Base-by-base conservation (phyloP, 2,797 vertebrate species). In the Rhinoraja longicauda region DNA sequence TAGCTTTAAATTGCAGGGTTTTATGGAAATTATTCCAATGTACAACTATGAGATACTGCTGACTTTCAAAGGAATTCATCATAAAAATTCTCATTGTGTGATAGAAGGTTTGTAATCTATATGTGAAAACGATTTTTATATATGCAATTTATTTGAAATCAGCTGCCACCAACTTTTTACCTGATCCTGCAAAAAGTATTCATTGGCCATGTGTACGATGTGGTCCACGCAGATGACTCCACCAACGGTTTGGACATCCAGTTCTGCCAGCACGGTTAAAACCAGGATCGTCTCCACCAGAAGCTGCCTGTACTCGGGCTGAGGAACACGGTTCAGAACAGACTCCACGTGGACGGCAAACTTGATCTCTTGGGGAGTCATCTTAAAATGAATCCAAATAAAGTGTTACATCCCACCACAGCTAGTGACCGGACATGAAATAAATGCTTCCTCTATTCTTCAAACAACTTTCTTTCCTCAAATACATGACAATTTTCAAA, bases 261-360 rank as follows among this genome's bases (percentile, higher is more conserved):
- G 94, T 8, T 99, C 98, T 0, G 98, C 98, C 59, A 99, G 95
- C 93, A 99, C 96, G 0, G 98, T 97, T 67, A 99, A 96, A 1
- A 99, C 98, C 91, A 99, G 97, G 93, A 99, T 96, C 0, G 98
- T 97, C 95, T 99, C 99, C 94, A 99, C 98, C 82, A 99, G 96
- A 93, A 99, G 96, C 96, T 99, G 99, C 94, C 99, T 95, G 95
- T 99, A 99, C 95, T 99, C 99, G 0, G 99, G 99, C 93, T 99
- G 98, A 0, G 99, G 98, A 10, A 99, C 97, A 0, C 98, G 99
- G 96, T 99, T 99, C 95, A 99, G 96, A 93, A 99, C 98, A 0
- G 99, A 98, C 95, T 99, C 99, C 94, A 99, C 99, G 0, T 99
- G 98, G 94, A 99, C 98, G 0, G 99, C 99, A 95, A 99, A 99